Evolutionary conservation across 1,140 invertebrate species (phyloP), one percentile per base, ranked within the genome.

Genomic region (Danaus plexippus): DNA sequence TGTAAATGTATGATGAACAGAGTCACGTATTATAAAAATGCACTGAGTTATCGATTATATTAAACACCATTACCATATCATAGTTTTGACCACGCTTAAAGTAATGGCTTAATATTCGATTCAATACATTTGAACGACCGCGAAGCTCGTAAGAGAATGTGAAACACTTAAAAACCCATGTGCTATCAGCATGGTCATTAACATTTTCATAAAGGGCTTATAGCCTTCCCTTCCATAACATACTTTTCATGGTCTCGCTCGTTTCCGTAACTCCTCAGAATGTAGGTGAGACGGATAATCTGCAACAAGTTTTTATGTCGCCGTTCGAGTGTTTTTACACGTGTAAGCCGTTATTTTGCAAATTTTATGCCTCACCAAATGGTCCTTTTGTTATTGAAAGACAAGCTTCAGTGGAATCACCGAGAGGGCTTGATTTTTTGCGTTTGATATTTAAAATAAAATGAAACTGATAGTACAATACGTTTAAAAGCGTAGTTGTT

Each of bases 121-220:
- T 56, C 43, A 44, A 61, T 61, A 61, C 45, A 56, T 56, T 52
- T 42, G 47, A 55, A 55, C 58, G 53, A 47, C 40, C 13, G 46
- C 13, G 22, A 5, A 4, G 22, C 43, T 48, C 18, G 48, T 58
- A 66, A 57, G 59, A 68, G 65, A 66, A 74, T 55, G 64, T 53
- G 69, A 64, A 69, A 71, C 66, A 64, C 63, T 67, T 54, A 69
- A 75, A 73, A 70, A 66, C 52, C 69, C 52, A 59, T 52, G 53
- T 57, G 52, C 67, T 66, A 75, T 77, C 77, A 67, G 59, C 67
- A 47, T 59, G 59, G 70, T 83, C 78, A 80, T 80, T 83, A 83
- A 75, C 75, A 73, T 78, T 80, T 83, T 73, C 73, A 83, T 80
- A 80, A 78, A 80, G 73, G 75, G 77, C 76, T 78, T 80, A 80